Base-by-base conservation (phyloP, 1,140 invertebrate species). In the Geopemphigus sp. region DNA sequence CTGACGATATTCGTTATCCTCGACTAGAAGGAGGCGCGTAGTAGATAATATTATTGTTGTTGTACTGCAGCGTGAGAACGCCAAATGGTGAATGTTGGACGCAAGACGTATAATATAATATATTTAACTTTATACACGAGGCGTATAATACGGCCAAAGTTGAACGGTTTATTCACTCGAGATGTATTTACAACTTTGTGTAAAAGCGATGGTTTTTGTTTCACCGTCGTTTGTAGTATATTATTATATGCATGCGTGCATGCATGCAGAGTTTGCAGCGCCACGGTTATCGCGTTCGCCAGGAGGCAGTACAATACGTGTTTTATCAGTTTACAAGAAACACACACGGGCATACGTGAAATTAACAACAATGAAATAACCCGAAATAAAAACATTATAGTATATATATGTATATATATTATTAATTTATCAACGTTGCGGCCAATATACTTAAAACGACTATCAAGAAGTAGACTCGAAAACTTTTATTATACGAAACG, bases 1-100 rank as follows among this genome's bases (percentile, higher is more conserved):
- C 22, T 24, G 63, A 47, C 47, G 15, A 17, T 50, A 50, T 68
- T 50, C 14, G 47, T 19, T 14, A 4, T 39, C 3, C 32, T 39
- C 39, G 22, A 3, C 39, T 47, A 68, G 66, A 24, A 39, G 32
- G 32, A 39, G 3, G 32, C 32, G 32, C n/a, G 19, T 64, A n/a
- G n/a, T n/a, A 68, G 39, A 68, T 68, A 68, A 45, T 68, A 24
- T 68, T 24, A 24, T 47, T 47, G 12, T 24, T 57, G n/a, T 22
- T 8, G n/a, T 57, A 8, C 10, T 6, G 53, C 17, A 32, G 11
- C 26, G 29, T 61, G 59, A 61, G 26, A 29, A 64, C 29, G 15
- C 29, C 10, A 64, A 64, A 32, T 32, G 29, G 17, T 63, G 5
- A 11, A 5, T 45, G 47, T 50, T 12, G 32, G 32, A 66, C n/a